A percentile compares a stretch with the other conserved stretches of the same genome.
phyloP scores from a whole-genome alignment of 2,888 invertebrate species.

The Sclerodermus sp. region DNA sequence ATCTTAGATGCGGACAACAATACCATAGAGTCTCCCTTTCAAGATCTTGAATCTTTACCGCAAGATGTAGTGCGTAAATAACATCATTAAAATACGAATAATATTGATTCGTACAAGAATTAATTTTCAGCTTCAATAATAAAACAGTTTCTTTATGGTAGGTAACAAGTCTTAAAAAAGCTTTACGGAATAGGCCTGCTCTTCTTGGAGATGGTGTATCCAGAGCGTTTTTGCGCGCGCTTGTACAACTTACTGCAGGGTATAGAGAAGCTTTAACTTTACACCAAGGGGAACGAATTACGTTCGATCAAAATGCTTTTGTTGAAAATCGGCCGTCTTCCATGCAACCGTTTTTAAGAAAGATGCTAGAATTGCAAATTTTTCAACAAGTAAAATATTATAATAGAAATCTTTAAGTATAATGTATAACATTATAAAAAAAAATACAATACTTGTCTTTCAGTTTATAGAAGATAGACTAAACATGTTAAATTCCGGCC shows the following conservation, averaged over 20 bases:
- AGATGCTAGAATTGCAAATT: slow-evolving; percentile 91
- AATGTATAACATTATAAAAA: no score
- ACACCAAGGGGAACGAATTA: slow-evolving; percentile 71
- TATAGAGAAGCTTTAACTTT: slow-evolving; percentile 88
- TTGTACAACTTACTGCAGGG: slow-evolving; percentile 93
- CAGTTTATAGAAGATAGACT: slow-evolving; percentile 94
- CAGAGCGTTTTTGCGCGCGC: slow-evolving; percentile 85
- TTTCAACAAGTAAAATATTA: slow-evolving; percentile 76
- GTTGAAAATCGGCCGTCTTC: slow-evolving; percentile 81
- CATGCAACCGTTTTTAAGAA: slow-evolving; percentile 85
- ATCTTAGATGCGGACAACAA: slow-evolving; percentile 92
- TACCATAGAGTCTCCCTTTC: slow-evolving; percentile 81
- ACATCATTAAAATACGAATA: slow-evolving; percentile 4
- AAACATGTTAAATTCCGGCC: slow-evolving; percentile 88
- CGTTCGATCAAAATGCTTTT: slow-evolving; percentile 85
- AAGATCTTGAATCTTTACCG: slow-evolving; percentile 88
- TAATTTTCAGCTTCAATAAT: slow-evolving; percentile 25
- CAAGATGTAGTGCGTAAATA: slow-evolving; percentile 75
- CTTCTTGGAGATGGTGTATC: slow-evolving; percentile 89
- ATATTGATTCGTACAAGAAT: slow-evolving; percentile 13
- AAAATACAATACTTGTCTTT: slow-evolving; percentile 26
- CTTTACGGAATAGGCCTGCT: slow-evolving; percentile 75
- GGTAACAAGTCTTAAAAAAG: slow-evolving; percentile 74
- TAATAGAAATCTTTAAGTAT: no score
- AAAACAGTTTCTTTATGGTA: slow-evolving; percentile 54